Base-by-base conservation (phyloP, 2,113 vertebrate species). In the Fregata magnificens region DNA sequence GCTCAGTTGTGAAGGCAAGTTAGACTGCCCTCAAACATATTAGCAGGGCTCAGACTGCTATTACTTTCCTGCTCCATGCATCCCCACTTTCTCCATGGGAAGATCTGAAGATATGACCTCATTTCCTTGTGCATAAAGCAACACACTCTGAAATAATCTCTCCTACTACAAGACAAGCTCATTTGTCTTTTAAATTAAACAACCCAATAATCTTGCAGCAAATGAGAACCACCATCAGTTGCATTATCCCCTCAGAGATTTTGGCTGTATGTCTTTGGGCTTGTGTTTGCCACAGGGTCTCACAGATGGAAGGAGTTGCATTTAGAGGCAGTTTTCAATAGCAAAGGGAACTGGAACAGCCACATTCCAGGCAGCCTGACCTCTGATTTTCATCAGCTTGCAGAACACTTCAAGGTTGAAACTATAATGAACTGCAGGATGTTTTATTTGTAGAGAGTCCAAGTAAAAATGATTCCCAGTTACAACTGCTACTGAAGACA, bases 121-220 rank as follows among this genome's bases (percentile, higher is more conserved):
- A 25, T 40, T 66, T 88, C 90, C 85, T 76, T 17, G 2, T 24
- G 38, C 40, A 70, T 10, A 63, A 56, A 67, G 40, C 78, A 78
- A 53, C 38, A n/a, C 0, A 10, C 45, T 56, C 80, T 31, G 38
- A 62, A 95, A 44, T 45, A n/a, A 59, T 36, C 45, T 61, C 73
- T 84, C 80, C 80, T 40, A n/a, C 52, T 50, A 24, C 55, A 42
- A 71, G 83, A 32, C 59, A 82, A 73, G 16, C 25, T 91, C 67
- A 74, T 95, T 93, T 96, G 86, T 42, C 58, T 91, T 94, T 83
- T 86, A 95, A 92, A 92, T 59, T 55, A 71, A 70, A 49, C 53
- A 74, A 26, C 42, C 62, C 67, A 66, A 52, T 44, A n/a, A 69
- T 65, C 67, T 70, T 32, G 29, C 53, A 90, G 88, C 66, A 82